Conservation (phyloP, 2,797 vertebrate genomes). For the Scleropages formosus region DNA sequence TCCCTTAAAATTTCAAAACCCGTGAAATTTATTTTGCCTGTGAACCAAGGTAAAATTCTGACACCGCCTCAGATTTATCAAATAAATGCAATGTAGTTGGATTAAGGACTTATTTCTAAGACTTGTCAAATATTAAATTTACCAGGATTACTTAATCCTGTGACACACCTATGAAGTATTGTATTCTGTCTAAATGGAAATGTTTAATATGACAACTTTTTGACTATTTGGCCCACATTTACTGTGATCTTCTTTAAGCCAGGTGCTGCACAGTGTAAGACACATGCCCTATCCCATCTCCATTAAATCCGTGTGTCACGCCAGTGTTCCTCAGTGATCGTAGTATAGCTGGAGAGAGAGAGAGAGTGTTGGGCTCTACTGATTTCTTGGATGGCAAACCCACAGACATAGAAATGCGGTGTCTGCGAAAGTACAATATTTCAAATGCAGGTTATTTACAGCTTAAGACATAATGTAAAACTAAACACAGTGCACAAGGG, state of each 20-base stretch:
- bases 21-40: too few relatives aligned
- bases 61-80: background rate
- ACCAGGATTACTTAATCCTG: conserved; percentile 5
- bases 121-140: background rate
- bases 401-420: too few relatives aligned
- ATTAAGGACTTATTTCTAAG: background rate
- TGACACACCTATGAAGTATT: background rate
- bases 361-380: too few relatives aligned
- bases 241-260: background rate
- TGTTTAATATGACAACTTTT: conserved; percentile 3
- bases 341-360: too few relatives aligned
- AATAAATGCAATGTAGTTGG: background rate
- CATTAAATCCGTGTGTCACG: too few relatives aligned
- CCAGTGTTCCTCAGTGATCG: too few relatives aligned
- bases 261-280: background rate
- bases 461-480: too few relatives aligned
- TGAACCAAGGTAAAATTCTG: background rate
- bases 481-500: too few relatives aligned
- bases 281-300: background rate
- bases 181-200: conserved; percentile 5
- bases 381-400: too few relatives aligned
- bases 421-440: too few relatives aligned
- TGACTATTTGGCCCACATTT: conserved; percentile 7
- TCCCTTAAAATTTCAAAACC: too few relatives aligned
- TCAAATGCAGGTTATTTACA: too few relatives aligned